Evolutionary conservation across 2,888 invertebrate genomes (phyloP), one percentile per base, ranked within the genome.

Genomic region (Erynnis tages): DNA sequence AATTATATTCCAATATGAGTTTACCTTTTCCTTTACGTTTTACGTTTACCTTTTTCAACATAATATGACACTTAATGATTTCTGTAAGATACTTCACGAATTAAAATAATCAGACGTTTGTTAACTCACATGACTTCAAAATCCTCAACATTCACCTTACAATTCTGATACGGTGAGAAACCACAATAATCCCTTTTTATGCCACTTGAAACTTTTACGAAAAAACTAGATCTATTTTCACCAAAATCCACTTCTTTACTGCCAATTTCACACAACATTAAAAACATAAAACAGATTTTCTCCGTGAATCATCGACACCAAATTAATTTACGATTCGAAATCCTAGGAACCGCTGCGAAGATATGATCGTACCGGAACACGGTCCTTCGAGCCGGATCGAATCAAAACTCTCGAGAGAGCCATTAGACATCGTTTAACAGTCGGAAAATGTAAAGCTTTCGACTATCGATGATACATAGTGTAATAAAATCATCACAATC

Each of bases 381-480:
- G 43, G 34, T 38, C 48, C 53, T 40, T 44, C 50, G 52, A 43
- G 45, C 27, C 38, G 47, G 37, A 47, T 47, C 30, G 30, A 17
- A 14, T 16, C 25, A 49, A 40, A 46, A 23, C 35, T 32, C 30
- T 37, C 30, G 30, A 30, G 34, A 4, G 30, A 35, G 30, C 32
- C 16, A 34, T 13, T 40, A 43, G 29, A 10, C 32, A 27, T 40
- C n/a, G n/a, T n/a, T n/a, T 48, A 35, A 41, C 49, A 38, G 40
- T 47, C 38, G 27, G 53, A 46, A 38, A 45, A 43, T 27, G 47
- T 49, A 38, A 44, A 37, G 54, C 44, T 49, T 49, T 54, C 40
- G 48, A 40, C 35, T 54, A 57, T 62, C 60, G 64, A 66, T 71
- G 60, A 63, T 62, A 70, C 65, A 69, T 71, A 66, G 69, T 69